phyloP scores from a whole-genome alignment of 2,113 vertebrate genomes.

The Propithecus coquereli region DNA sequence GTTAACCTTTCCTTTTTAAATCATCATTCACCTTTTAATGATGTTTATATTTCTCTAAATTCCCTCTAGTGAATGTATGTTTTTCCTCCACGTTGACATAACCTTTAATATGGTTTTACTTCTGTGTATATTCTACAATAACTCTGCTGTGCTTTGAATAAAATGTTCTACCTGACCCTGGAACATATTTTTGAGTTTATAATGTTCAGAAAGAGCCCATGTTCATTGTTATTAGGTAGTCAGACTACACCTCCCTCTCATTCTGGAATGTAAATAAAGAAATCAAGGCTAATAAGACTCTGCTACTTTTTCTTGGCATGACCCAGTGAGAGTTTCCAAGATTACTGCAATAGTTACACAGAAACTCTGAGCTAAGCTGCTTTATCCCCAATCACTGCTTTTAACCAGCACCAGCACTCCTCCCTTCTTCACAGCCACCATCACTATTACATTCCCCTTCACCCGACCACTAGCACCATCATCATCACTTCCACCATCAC shows the following conservation, averaged over 20 bases:
- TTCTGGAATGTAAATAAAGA: not conserved
- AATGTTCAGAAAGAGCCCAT: not conserved
- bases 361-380: not conserved
- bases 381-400: rapidly evolving
- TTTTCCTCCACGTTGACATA: conserved; percentile 54
- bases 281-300: not conserved
- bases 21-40: conserved; percentile 55
- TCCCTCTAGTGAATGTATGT: not conserved
- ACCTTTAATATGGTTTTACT: conserved; percentile 37
- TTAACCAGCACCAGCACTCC: not conserved
- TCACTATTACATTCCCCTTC: not conserved
- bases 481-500: not conserved
- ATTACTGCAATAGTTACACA: not conserved
- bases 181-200: not conserved
- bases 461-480: too few relatives aligned
- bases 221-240: not conserved
- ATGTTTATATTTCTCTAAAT: conserved; percentile 50
- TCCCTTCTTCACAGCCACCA: rapidly evolving
- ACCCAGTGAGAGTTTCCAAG: not conserved
- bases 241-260: not conserved
- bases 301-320: not conserved
- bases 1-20: conserved; percentile 47
- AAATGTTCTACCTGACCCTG: not conserved
- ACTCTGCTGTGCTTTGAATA: conserved; percentile 11
- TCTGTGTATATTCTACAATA: conserved; percentile 9